Evolutionary conservation across 2,113 vertebrate species (phyloP).

Genomic region (Orthonyx spaldingii): DNA sequence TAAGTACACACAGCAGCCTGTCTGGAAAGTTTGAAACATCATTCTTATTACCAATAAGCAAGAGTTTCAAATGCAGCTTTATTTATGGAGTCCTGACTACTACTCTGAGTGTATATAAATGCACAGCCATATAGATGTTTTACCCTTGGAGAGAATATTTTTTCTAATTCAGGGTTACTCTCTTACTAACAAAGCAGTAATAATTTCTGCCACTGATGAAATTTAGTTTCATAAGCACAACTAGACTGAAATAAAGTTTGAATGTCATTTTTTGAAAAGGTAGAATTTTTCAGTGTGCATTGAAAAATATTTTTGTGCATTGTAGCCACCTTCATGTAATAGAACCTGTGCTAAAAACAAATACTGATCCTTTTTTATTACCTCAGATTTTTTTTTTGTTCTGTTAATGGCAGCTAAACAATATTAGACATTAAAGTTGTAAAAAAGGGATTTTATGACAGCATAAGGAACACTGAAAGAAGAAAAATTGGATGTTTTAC

Average conservation of each 20-base stretch:
- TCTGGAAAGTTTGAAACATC: not conserved
- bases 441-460: not conserved
- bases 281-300: not conserved
- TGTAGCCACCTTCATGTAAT: not conserved
- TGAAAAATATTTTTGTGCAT: not conserved
- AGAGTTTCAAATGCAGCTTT: not conserved
- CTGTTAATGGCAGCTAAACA: not conserved
- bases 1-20: not conserved
- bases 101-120: not conserved
- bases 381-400: not conserved
- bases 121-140: not conserved
- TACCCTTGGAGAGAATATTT: not conserved
- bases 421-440: not conserved
- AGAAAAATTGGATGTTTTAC: not conserved
- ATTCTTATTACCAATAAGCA: not conserved
- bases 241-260: not conserved
- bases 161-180: not conserved
- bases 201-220: not conserved
- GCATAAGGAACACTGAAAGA: not conserved
- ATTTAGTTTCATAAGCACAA: not conserved
- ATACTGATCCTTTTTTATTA: not conserved
- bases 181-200: not conserved
- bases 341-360: not conserved
- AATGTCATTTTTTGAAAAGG: not conserved
- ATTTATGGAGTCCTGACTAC: not conserved